Evolutionary conservation across 2,888 invertebrate species (phyloP).

Genomic region (Leptopilina syphax): DNA sequence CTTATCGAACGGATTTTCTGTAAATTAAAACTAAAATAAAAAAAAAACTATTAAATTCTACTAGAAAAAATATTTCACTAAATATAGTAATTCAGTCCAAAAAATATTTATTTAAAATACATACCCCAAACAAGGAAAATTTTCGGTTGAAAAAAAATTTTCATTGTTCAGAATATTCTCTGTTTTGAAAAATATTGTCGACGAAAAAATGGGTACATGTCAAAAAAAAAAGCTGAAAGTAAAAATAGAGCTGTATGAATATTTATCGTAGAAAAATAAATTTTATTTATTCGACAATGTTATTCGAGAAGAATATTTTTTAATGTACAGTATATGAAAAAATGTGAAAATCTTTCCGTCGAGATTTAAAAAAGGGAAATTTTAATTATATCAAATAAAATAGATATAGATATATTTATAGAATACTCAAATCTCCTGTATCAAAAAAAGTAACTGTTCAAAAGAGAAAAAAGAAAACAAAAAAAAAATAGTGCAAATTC

Average conservation of each 20-base stretch:
- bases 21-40: background rate
- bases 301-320: too few relatives aligned
- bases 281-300: conserved; percentile 5
- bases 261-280: conserved; percentile 6
- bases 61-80: background rate
- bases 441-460: conserved; percentile 7
- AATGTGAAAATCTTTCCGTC: background rate
- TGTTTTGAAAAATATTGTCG: background rate
- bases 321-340: too few relatives aligned
- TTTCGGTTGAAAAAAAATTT: too few relatives aligned
- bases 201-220: background rate
- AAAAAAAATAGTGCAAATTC: conserved; percentile 21
- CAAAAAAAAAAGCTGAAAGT: conserved; percentile 7
- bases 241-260: background rate
- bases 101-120: background rate
- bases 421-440: conserved; percentile 11
- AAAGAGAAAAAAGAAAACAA: background rate
- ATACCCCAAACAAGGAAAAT: too few relatives aligned
- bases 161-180: background rate
- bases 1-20: conserved; percentile 20
- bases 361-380: background rate
- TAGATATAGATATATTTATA: background rate
- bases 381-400: too few relatives aligned
- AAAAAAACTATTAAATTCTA: background rate
- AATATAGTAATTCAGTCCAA: background rate